These are phyloP conservation scores for Lycocorax pyrrhopterus DNA, from an alignment of 2,113 vertebrate genomes.

Conservation along the genomic window DNA sequence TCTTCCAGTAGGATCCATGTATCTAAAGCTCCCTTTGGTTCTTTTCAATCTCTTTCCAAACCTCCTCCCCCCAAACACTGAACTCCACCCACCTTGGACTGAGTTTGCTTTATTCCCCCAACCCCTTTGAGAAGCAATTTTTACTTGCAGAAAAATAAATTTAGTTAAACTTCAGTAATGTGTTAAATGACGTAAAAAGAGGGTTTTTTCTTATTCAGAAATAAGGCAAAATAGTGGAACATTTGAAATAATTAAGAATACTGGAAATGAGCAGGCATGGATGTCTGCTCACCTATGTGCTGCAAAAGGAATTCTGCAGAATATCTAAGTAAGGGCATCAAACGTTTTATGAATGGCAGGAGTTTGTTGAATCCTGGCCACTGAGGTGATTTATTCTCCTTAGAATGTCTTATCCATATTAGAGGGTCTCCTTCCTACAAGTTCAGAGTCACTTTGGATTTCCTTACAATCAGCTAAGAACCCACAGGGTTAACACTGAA, in stretches of 20 bases:
- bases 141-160: neutral
- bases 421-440: neutral
- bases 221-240: neutral
- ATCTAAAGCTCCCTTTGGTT: neutral
- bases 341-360: neutral
- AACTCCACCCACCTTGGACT: neutral
- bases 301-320: neutral
- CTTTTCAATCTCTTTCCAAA: neutral
- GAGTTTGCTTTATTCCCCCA: neutral
- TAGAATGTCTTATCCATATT: neutral
- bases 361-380: neutral
- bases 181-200: neutral
- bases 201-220: neutral
- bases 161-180: neutral
- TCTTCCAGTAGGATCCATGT: neutral
- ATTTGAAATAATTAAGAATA: neutral
- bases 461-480: neutral
- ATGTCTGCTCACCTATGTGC: accelerated
- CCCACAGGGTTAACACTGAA: neutral
- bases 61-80: neutral
- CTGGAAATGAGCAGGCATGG: neutral
- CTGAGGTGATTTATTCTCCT: neutral
- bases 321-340: too few relatives aligned
- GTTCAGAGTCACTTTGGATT: neutral
- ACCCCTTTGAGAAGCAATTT: neutral